Conservation (phyloP, 1,140 invertebrate genomes). For the Amphibalanus amphitrite region DNA sequence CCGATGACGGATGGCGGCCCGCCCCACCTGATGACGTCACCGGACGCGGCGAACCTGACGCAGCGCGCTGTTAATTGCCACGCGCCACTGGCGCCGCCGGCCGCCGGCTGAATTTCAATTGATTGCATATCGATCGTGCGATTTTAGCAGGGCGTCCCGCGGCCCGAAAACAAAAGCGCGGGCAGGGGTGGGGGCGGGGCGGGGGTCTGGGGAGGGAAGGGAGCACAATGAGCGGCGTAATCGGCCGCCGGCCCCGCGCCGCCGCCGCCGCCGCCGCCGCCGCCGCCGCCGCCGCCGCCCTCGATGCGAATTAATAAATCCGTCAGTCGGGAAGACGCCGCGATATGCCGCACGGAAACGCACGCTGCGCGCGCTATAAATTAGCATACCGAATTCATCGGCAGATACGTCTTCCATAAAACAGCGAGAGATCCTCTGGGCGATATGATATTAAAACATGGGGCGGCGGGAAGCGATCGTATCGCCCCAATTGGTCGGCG, state of each 20-base stretch:
- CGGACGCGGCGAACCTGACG: not conserved
- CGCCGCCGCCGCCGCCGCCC: no score
- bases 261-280: no score
- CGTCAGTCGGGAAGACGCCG: not conserved
- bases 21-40: not conserved
- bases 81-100: no score
- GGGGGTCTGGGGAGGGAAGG: no score
- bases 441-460: conserved; percentile 2
- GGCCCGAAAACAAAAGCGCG: not conserved
- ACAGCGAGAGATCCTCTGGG: not conserved
- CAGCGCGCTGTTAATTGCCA: not conserved
- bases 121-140: not conserved
- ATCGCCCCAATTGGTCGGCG: not conserved
- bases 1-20: no score
- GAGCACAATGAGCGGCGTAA: not conserved
- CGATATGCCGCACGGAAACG: not conserved
- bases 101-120: not conserved
- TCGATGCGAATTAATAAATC: conserved; percentile 1
- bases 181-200: no score
- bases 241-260: not conserved
- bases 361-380: not conserved
- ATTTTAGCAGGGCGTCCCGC: not conserved
- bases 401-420: not conserved
- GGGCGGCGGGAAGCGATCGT: not conserved
- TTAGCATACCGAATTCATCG: conserved; percentile 1